Conservation (phyloP, 2,797 vertebrate species). For the Alectoris magna region DNA sequence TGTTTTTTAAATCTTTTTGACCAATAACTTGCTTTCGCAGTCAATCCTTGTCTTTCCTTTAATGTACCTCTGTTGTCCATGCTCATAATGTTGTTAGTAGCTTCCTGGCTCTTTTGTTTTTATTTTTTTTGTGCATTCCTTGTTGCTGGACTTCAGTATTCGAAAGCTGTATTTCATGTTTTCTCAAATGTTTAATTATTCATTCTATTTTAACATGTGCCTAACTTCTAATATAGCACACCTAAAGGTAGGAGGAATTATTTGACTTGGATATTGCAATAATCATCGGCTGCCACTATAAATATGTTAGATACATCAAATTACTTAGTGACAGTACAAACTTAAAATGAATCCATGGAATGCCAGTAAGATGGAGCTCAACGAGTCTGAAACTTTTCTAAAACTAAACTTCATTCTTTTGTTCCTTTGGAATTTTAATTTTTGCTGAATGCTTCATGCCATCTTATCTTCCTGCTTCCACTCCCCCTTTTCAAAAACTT, state of each 20-base stretch:
- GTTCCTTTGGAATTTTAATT: background rate
- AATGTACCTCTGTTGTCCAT: background rate
- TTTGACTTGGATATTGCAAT: accelerated
- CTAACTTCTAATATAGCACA: background rate
- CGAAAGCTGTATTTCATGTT: background rate
- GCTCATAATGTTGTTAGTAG: background rate
- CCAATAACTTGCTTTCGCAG: accelerated
- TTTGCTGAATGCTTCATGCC: background rate
- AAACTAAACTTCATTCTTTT: background rate
- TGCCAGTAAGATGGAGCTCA: background rate
- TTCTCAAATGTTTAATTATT: background rate
- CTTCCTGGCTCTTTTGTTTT: background rate
- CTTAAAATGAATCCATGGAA: background rate
- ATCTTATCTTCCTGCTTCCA: background rate
- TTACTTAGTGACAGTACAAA: background rate
- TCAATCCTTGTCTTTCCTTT: background rate
- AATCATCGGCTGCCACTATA: background rate
- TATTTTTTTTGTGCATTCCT: background rate
- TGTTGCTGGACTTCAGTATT: background rate
- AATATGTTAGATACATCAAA: background rate
- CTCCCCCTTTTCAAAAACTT: background rate
- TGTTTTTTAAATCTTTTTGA: background rate
- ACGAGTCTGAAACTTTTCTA: background rate
- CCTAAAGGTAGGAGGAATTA: background rate
- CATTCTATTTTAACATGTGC: background rate